Conservation (phyloP, 2,113 vertebrate species). For the Trachemys scripta region DNA sequence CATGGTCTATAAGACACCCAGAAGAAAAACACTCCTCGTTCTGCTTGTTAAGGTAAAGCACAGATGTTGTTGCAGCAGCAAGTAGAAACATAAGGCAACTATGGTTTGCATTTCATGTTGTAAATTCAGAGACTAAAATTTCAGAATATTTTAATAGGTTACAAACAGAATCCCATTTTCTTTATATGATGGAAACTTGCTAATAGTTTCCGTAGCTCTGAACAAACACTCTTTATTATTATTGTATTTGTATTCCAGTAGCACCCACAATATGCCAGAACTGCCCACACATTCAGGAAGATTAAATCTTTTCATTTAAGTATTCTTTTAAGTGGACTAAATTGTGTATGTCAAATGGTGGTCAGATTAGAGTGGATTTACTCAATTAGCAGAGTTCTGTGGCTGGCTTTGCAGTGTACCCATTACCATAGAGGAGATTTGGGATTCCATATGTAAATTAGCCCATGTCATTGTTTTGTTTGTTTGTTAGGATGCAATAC, state of each 20-base stretch:
- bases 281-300: not conserved
- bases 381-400: not conserved
- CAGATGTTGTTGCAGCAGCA: constrained; percentile 77
- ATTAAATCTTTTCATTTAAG: constrained; percentile 9
- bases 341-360: not conserved
- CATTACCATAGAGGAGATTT: not conserved
- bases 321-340: constrained; percentile 1
- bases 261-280: constrained; percentile 23
- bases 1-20: constrained; percentile 73
- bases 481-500: not conserved
- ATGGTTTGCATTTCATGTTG: constrained; percentile 28
- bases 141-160: constrained; percentile 51
- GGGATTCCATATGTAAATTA: not conserved
- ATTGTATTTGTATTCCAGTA: constrained; percentile 30
- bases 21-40: constrained; percentile 80
- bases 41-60: constrained; percentile 75
- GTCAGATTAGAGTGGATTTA: not conserved
- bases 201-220: not conserved
- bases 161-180: not conserved
- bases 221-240: constrained; percentile 21
- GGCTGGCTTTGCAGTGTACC: not conserved
- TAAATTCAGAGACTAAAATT: constrained; percentile 65
- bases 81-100: constrained; percentile 64
- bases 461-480: not conserved
- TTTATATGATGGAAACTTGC: constrained; percentile 27